These are phyloP conservation scores for Forbesichthys agassizii DNA, from an alignment of 2,113 vertebrate species.

Conservation along the genomic window DNA sequence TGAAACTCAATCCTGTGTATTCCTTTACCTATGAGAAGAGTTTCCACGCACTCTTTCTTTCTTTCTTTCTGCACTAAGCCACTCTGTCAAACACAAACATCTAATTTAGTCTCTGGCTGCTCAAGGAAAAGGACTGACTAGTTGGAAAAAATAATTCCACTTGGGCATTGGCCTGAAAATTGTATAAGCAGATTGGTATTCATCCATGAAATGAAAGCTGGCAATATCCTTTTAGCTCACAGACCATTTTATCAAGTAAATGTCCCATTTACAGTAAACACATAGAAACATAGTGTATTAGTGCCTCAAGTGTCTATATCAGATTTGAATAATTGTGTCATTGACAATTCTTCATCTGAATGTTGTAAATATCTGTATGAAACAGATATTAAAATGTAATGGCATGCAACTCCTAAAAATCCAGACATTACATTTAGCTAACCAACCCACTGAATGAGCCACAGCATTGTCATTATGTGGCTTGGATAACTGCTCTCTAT, in stretches of 20 bases:
- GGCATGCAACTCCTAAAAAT: constrained; percentile 39
- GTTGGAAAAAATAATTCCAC: constrained; percentile 72
- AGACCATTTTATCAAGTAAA: constrained; percentile 49
- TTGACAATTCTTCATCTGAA: constrained; percentile 40
- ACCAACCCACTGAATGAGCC: constrained; percentile 39
- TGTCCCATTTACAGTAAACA: constrained; percentile 36
- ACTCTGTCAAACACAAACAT: constrained; percentile 73
- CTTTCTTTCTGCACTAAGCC: constrained; percentile 57
- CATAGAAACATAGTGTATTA: constrained; percentile 17
- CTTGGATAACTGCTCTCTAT: constrained; percentile 35
- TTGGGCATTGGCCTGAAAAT: constrained; percentile 56
- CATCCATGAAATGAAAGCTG: constrained; percentile 65
- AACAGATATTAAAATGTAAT: constrained; percentile 3
- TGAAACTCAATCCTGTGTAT: constrained; percentile 28
- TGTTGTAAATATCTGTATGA: constrained; percentile 13
- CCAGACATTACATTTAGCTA: constrained; percentile 37
- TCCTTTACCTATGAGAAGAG: constrained; percentile 51
- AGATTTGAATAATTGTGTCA: constrained; percentile 22
- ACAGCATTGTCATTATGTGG: constrained; percentile 43
- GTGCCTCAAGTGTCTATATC: constrained; percentile 25
- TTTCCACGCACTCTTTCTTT: constrained; percentile 52
- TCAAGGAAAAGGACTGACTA: constrained; percentile 58
- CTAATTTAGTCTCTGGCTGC: constrained; percentile 69
- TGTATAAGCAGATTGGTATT: constrained; percentile 68
- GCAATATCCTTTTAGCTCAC: constrained; percentile 55